Evolutionary conservation across 2,888 invertebrate species (phyloP), one percentile per base, ranked within the genome.

Genomic region (Troides oblongomaculatus): DNA sequence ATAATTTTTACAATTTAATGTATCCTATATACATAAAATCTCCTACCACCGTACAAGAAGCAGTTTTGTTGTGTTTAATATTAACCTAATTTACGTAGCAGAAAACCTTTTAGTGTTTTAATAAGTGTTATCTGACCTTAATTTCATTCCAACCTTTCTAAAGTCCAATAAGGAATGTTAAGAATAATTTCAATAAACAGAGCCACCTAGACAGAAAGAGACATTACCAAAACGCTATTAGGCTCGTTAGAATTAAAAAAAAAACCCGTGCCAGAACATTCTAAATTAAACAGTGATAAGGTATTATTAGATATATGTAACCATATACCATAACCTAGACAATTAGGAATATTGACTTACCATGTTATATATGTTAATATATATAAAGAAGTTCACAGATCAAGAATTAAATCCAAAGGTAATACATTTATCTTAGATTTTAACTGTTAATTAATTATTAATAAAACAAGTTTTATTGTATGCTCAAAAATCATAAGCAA

Each of bases 401-500:
- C 57, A 57, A 30, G 57, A 56, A 59, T 30, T 2, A 14, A 53
- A 58, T 64, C 53, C 17, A 60, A 64, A 64, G 50, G 62, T 6
- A 59, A 64, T n/a, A 58, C 58, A 68, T 67, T 57, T 21, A 63
- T 68, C 62, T 36, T 68, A 68, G 50, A 60, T 68, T 64, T 60
- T 36, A 68, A 68, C 57, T 58, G 62, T 68, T 64, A 59, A 53
- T 64, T 59, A 63, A 43, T 58, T 43, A 63, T 63, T 46, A 59
- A 46, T 65, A 18, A 62, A 50, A 57, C 70, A 63, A 59, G 50
- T 70, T 70, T 70, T 62, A 70, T 69, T 70, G 43, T 70, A 63
- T 66, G 70, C 70, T 70, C 70, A 70, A 70, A 50, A 59, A 46
- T 66, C 59, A n/a, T 70, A 70, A 66, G 70, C 59, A 63, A 69